A percentile compares a stretch with the other conserved stretches of the same genome.
Conservation (phyloP, 2,888 invertebrate genomes). For the Drosophila antonietae region DNA sequence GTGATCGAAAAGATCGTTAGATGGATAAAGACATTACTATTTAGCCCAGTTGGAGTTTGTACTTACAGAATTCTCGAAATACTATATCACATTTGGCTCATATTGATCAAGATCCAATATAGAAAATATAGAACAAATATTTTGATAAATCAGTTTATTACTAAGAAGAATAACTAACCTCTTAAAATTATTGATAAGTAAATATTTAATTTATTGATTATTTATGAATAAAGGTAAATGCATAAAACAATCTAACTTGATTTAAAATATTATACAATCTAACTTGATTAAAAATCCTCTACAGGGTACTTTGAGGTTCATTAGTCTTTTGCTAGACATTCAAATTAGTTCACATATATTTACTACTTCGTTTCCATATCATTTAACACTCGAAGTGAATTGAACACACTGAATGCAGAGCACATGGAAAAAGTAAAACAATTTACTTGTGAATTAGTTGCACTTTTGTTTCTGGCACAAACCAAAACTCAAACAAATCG, state of each 20-base stretch:
- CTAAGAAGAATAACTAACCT: too few species aligned
- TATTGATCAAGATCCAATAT: too few species aligned
- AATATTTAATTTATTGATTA: too few species aligned
- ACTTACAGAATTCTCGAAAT: too few species aligned
- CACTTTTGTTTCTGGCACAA: slow-evolving; percentile 16
- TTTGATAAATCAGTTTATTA: too few species aligned
- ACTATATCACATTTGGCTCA: too few species aligned
- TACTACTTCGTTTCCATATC: background rate
- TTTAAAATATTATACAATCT: background rate
- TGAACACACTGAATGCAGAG: slow-evolving; percentile 1
- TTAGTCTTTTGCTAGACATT: background rate
- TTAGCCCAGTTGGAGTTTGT: too few species aligned
- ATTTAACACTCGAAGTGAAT: slow-evolving; percentile 5
- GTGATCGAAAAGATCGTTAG: too few species aligned
- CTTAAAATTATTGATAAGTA: too few species aligned
- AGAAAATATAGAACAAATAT: too few species aligned
- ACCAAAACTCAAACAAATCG: slow-evolving; percentile 43
- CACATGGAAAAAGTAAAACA: slow-evolving; percentile 4
- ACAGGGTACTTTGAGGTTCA: background rate
- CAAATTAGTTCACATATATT: background rate
- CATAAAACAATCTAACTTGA: background rate
- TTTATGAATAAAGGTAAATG: background rate
- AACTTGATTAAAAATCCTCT: background rate
- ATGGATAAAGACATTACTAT: too few species aligned
- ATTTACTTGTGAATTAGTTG: slow-evolving; percentile 42